These are phyloP conservation scores for Metalampra italica DNA, from an alignment of 2,888 invertebrate species.

Conservation along the genomic window DNA sequence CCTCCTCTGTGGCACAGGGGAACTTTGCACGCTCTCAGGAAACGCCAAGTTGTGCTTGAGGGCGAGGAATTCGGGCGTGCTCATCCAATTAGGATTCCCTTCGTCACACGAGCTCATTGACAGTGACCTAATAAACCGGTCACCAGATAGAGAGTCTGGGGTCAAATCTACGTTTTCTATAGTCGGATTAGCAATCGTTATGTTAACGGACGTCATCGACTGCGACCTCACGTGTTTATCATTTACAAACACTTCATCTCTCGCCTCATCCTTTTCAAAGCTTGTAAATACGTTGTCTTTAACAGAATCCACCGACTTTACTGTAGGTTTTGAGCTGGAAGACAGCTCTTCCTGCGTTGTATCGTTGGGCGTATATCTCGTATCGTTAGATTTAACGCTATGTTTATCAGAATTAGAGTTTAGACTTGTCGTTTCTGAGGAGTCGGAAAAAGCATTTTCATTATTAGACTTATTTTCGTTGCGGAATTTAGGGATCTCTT, in stretches of 20 bases:
- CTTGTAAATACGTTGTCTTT: slow-evolving; percentile 55
- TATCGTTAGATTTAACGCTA: slow-evolving; percentile 67
- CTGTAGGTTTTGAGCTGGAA: slow-evolving; percentile 61
- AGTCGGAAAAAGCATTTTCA: slow-evolving; percentile 71
- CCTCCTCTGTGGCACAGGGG: slow-evolving; percentile 84
- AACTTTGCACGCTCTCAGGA: slow-evolving; percentile 88
- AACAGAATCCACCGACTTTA: slow-evolving; percentile 57
- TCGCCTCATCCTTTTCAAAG: slow-evolving; percentile 61
- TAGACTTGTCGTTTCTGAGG: slow-evolving; percentile 73
- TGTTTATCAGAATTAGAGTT: slow-evolving; percentile 75
- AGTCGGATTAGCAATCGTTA: slow-evolving; percentile 84
- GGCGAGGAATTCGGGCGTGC: slow-evolving; percentile 87
- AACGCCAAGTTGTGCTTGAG: slow-evolving; percentile 89
- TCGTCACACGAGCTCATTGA: slow-evolving; percentile 84
- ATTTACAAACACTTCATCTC: slow-evolving; percentile 59
- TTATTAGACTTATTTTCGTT: slow-evolving; percentile 38
- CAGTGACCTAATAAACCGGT: slow-evolving; percentile 79
- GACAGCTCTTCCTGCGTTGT: slow-evolving; percentile 63
- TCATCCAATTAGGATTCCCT: slow-evolving; percentile 88
- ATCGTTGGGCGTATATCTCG: slow-evolving; percentile 59
- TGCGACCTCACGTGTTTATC: slow-evolving; percentile 73
- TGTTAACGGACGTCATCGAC: slow-evolving; percentile 82
- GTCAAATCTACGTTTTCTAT: slow-evolving; percentile 85
- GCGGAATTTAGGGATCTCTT: slow-evolving; percentile 40
- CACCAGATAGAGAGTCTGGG: slow-evolving; percentile 79